Evolutionary conservation across 2,888 invertebrate genomes (phyloP).

Genomic region (Parnassius apollo): DNA sequence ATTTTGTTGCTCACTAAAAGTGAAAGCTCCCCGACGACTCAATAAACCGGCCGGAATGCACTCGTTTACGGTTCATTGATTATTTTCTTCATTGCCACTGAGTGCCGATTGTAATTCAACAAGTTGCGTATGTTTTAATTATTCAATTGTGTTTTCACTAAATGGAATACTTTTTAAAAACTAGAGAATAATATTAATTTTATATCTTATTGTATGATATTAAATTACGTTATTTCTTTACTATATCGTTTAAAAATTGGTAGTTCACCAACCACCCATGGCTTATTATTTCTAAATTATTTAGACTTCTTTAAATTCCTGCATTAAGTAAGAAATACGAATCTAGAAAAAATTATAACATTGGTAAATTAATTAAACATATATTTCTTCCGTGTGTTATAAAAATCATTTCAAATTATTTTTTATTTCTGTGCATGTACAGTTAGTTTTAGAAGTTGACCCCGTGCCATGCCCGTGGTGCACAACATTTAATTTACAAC

Average conservation of each 20-base stretch:
- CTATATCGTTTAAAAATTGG: no score
- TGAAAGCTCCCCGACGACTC: constrained; percentile 42
- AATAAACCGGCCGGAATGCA: constrained; percentile 41
- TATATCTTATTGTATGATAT: no score
- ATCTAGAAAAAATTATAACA: constrained; percentile 16
- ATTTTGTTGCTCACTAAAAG: constrained; percentile 36
- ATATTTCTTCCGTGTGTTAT: neutral
- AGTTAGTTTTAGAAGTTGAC: neutral
- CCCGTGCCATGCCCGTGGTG: no score
- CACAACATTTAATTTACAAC: no score
- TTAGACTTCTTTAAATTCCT: neutral
- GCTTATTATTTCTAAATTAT: no score
- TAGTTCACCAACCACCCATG: no score
- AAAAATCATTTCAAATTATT: constrained; percentile 5
- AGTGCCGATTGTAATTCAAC: constrained; percentile 28
- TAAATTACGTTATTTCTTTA: no score
- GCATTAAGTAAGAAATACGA: constrained; percentile 17
- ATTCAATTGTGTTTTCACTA: constrained; percentile 12
- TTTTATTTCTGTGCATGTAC: neutral
- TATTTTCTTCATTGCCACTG: constrained; percentile 37
- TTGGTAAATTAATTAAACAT: constrained; percentile 3
- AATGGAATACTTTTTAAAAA: neutral
- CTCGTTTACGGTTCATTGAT: constrained; percentile 43
- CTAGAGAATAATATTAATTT: no score
- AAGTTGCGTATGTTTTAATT: constrained; percentile 23